phyloP scores from a whole-genome alignment of 1,140 invertebrate genomes.

The Papilio aristodemus region DNA sequence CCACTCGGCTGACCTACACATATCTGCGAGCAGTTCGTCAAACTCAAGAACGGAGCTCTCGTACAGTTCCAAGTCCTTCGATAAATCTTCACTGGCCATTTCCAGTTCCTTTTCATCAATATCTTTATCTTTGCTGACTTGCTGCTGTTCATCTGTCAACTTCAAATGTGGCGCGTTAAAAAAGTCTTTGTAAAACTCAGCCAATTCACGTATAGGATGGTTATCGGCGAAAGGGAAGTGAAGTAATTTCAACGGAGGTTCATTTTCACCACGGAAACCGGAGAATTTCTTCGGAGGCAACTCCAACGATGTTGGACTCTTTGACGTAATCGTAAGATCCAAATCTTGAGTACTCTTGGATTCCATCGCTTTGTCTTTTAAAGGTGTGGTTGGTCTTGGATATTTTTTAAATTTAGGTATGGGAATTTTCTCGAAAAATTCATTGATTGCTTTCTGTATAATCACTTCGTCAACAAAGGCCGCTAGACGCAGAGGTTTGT shows the following conservation, averaged over 20 bases:
- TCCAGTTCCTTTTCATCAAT: constrained; percentile 53
- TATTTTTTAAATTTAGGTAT: constrained; percentile 53
- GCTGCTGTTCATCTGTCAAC: constrained; percentile 51
- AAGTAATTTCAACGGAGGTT: constrained; percentile 67
- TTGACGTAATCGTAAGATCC: constrained; percentile 52
- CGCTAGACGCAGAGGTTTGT: constrained; percentile 64
- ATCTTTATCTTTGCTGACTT: constrained; percentile 35
- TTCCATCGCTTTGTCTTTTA: constrained; percentile 44
- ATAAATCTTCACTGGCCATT: constrained; percentile 57
- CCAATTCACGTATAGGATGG: constrained; percentile 71
- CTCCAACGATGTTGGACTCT: constrained; percentile 69
- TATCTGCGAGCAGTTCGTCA: constrained; percentile 71
- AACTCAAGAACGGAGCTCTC: constrained; percentile 71
- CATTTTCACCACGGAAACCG: constrained; percentile 64
- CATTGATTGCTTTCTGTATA: constrained; percentile 56
- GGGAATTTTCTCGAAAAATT: constrained; percentile 65
- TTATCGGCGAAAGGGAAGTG: constrained; percentile 71
- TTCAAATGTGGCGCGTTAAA: constrained; percentile 75
- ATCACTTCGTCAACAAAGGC: constrained; percentile 68
- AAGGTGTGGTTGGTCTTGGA: constrained; percentile 37
- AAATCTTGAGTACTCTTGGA: constrained; percentile 66
- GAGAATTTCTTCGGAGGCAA: constrained; percentile 71
- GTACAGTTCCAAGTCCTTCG: constrained; percentile 62
- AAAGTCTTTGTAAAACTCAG: constrained; percentile 75
- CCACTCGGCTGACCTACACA: constrained; percentile 71